A percentile compares a stretch with the other conserved stretches of the same genome.
Evolutionary conservation across 2,113 vertebrate genomes (phyloP).

Genomic region (Numenius arquata): DNA sequence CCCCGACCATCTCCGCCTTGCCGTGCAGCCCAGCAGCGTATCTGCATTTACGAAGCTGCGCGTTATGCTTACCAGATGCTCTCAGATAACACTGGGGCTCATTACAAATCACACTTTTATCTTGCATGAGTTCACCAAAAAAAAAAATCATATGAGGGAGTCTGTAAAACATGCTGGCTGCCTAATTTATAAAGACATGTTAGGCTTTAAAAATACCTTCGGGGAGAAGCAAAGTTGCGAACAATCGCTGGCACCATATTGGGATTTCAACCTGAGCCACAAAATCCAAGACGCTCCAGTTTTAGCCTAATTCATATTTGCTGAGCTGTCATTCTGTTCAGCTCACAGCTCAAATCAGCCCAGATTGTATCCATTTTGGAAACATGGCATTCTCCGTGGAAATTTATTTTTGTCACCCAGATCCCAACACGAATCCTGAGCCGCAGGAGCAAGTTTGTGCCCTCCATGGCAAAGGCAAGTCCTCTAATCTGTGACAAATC

Average conservation of each 20-base stretch:
- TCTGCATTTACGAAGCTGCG: not conserved
- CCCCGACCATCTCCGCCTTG: not conserved
- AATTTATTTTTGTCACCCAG: not conserved
- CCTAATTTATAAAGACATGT: not conserved
- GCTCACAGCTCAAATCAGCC: not conserved
- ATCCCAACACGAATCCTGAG: not conserved
- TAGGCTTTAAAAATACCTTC: not conserved
- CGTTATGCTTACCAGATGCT: not conserved
- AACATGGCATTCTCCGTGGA: not conserved
- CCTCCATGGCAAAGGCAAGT: not conserved
- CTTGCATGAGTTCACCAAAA: not conserved
- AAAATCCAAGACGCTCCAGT: not conserved
- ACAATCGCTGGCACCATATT: not conserved
- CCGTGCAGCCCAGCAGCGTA: not conserved
- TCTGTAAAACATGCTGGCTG: not conserved
- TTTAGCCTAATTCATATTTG: not conserved
- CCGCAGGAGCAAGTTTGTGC: not conserved
- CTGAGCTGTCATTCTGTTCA: not conserved
- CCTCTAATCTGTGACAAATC: fast-evolving
- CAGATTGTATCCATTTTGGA: not conserved
- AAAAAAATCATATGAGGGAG: not conserved
- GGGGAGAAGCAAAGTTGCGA: not conserved
- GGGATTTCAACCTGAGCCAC: not conserved
- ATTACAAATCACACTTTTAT: not conserved
- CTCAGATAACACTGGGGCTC: not conserved